A percentile compares a stretch with the other conserved stretches of the same genome.
These are phyloP conservation scores for Lydus trimaculatus DNA, from an alignment of 2,888 invertebrate species.

Conservation along the genomic window DNA sequence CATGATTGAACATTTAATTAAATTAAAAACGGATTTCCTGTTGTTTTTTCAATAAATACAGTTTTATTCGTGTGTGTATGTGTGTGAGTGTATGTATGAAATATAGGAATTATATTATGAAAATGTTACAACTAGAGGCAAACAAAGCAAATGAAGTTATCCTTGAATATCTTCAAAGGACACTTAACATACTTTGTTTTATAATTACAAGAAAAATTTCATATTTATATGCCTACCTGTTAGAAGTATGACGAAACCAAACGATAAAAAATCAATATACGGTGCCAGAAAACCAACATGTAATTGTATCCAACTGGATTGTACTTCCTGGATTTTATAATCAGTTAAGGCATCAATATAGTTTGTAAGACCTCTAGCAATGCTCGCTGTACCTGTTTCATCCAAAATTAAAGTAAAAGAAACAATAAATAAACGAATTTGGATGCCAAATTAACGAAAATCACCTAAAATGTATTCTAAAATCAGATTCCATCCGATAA, in stretches of 20 bases:
- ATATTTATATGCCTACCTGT: slow-evolving; percentile 58
- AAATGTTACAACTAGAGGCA: background rate
- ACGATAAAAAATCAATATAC: slow-evolving; percentile 77
- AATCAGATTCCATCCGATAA: slow-evolving; percentile 86
- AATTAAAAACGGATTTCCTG: background rate
- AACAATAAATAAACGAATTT: background rate
- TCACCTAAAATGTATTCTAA: slow-evolving; percentile 80
- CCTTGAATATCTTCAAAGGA: no score
- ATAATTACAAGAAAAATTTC: no score
- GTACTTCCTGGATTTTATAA: slow-evolving; percentile 66
- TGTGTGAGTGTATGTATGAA: no score
- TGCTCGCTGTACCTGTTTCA: slow-evolving; percentile 73
- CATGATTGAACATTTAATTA: no score
- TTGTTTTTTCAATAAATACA: background rate
- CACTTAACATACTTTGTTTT: no score
- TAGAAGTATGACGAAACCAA: slow-evolving; percentile 68
- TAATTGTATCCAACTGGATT: slow-evolving; percentile 67
- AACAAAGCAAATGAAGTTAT: background rate
- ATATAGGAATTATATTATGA: no score
- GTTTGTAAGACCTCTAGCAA: slow-evolving; percentile 75
- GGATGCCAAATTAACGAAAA: slow-evolving; percentile 23
- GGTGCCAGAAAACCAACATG: slow-evolving; percentile 67
- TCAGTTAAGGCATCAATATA: slow-evolving; percentile 73
- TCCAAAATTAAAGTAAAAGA: background rate
- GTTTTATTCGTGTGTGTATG: no score